phyloP scores from a whole-genome alignment of 2,797 vertebrate species.

The Rhynchonycteris naso region DNA sequence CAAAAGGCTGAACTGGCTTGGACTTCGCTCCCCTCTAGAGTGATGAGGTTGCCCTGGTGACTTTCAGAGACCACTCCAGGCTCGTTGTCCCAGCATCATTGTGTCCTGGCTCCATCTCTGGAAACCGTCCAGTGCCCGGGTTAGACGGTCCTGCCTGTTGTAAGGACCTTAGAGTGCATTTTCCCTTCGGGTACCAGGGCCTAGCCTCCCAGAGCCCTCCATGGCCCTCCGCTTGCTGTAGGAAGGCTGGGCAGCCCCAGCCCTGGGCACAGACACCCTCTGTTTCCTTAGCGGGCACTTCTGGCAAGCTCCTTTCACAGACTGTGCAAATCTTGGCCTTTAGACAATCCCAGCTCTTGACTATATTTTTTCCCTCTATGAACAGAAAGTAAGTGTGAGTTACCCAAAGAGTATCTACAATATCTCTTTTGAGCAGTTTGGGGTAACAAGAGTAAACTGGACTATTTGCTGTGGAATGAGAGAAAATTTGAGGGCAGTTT shows the following conservation, averaged over 20 bases:
- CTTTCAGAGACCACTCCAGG: background rate
- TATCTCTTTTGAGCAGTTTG: slow-evolving; percentile 25
- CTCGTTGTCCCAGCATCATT: background rate
- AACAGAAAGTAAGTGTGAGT: slow-evolving; percentile 47
- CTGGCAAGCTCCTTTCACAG: slow-evolving; percentile 9
- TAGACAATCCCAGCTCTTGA: background rate
- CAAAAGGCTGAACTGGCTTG: background rate
- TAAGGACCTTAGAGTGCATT: background rate
- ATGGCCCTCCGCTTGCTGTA: fast-evolving
- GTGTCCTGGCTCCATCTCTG: background rate
- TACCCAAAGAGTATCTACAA: background rate
- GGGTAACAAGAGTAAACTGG: background rate
- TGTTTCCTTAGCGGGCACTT: background rate
- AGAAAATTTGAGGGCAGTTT: background rate
- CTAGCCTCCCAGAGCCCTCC: background rate
- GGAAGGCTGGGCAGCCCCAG: background rate
- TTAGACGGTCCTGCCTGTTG: background rate
- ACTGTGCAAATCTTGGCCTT: slow-evolving; percentile 53
- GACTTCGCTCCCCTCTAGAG: background rate
- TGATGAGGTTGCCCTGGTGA: background rate
- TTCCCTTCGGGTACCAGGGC: background rate
- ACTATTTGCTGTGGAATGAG: slow-evolving; percentile 48
- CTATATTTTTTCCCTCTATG: background rate
- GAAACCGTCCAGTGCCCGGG: background rate
- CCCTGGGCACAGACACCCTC: background rate